phyloP scores from a whole-genome alignment of 2,113 vertebrate species.

The Chaenogobius annularis region DNA sequence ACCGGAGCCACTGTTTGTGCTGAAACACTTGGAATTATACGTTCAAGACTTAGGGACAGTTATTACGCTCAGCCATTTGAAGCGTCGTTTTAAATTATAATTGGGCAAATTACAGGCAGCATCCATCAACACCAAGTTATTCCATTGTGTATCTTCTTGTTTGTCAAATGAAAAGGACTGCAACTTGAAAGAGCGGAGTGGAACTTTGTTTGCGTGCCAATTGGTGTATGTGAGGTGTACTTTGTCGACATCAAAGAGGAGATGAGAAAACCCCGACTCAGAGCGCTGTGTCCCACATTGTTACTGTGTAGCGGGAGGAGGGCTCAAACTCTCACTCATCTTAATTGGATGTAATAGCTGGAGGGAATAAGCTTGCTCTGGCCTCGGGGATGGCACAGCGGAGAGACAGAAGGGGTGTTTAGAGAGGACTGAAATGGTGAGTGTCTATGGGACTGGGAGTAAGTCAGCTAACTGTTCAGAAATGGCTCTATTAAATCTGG shows the following conservation, averaged over 20 bases:
- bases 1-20: constrained; percentile 11
- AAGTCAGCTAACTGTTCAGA: constrained; percentile 15
- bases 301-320: constrained; percentile 49
- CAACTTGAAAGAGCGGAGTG: constrained; percentile 50
- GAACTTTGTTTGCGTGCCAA: constrained; percentile 53
- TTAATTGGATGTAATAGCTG: constrained; percentile 77
- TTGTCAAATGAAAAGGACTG: constrained; percentile 51
- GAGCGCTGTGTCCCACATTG: constrained; percentile 53
- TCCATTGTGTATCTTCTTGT: constrained; percentile 29
- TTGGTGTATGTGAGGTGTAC: constrained; percentile 47
- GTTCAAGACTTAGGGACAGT: neutral
- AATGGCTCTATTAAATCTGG: constrained; percentile 4
- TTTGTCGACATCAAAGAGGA: constrained; percentile 68
- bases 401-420: constrained; percentile 50
- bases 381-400: constrained; percentile 49
- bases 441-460: constrained; percentile 38
- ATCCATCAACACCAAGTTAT: constrained; percentile 23
- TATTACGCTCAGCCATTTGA: constrained; percentile 1
- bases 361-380: constrained; percentile 68
- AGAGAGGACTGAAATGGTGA: constrained; percentile 55
- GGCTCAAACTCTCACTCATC: constrained; percentile 55
- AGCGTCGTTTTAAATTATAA: constrained; percentile 4
- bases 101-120: constrained; percentile 22
- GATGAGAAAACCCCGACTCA: constrained; percentile 55
- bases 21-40: neutral